phyloP scores from a whole-genome alignment of 1,140 invertebrate genomes.

The Zaprionus ornatus region DNA sequence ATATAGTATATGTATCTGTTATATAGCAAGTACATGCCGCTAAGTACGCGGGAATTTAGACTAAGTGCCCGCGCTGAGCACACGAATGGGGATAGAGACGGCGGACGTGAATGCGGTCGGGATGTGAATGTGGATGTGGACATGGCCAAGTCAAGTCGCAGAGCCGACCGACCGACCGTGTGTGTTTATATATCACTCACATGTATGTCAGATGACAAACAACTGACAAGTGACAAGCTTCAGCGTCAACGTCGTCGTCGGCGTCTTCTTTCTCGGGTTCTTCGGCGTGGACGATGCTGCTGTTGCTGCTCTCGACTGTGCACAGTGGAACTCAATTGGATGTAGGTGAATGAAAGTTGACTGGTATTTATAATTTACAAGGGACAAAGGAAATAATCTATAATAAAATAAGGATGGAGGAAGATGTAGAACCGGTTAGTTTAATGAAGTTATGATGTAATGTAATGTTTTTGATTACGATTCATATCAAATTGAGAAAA shows the following conservation, averaged over 20 bases:
- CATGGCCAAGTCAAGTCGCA: constrained; percentile 53
- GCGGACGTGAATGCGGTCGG: constrained; percentile 27
- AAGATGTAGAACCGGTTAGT: neutral
- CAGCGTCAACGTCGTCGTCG: constrained; percentile 58
- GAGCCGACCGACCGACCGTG: constrained; percentile 42
- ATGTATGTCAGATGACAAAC: constrained; percentile 81
- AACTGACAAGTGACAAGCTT: constrained; percentile 82
- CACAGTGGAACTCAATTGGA: constrained; percentile 42
- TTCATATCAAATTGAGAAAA: neutral
- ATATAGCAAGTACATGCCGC: constrained; percentile 63
- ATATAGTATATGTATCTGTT: constrained; percentile 10
- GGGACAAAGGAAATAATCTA: neutral
- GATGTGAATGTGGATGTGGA: constrained; percentile 39
- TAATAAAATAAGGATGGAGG: neutral
- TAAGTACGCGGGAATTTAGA: constrained; percentile 77
- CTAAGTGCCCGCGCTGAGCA: constrained; percentile 67
- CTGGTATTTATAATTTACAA: constrained; percentile 6
- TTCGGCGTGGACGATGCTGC: constrained; percentile 44
- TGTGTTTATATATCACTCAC: constrained; percentile 82
- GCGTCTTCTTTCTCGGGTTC: constrained; percentile 23
- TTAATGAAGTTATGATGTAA: neutral
- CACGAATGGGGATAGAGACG: constrained; percentile 55
- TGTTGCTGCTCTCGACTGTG: constrained; percentile 8
- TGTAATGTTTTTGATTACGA: too few species aligned
- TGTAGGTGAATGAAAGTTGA: constrained; percentile 2